Percentiles rank a stretch among this genome's conserved stretches.
These are phyloP conservation scores for Carettochelys insculpta DNA, from an alignment of 2,113 vertebrate genomes.

Conservation along the genomic window DNA sequence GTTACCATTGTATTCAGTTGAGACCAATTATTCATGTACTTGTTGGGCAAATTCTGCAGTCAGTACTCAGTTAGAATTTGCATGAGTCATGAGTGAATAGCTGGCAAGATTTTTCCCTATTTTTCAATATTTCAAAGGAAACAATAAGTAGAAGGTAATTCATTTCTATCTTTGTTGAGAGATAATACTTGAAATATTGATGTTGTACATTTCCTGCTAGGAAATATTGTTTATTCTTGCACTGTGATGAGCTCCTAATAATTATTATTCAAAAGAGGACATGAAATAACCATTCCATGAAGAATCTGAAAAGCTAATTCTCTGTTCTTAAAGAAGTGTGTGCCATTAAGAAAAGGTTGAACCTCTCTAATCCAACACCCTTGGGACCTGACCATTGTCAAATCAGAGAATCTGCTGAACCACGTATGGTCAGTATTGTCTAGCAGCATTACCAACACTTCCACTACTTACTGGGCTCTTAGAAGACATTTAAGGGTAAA, in stretches of 20 bases:
- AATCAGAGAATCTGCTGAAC: no score
- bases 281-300: not conserved
- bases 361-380: no score
- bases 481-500: no score
- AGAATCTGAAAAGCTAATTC: not conserved
- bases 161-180: not conserved
- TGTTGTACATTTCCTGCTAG: not conserved
- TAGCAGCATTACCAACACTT: no score
- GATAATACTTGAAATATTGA: not conserved
- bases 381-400: no score
- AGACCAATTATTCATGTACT: not conserved
- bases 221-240: not conserved
- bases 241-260: not conserved
- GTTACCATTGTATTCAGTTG: not conserved
- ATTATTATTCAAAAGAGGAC: not conserved
- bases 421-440: no score
- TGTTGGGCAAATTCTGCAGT: not conserved
- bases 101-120: not conserved
- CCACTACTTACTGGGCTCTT: no score
- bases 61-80: not conserved
- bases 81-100: not conserved
- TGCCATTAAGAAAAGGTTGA: not conserved
- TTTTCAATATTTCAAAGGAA: not conserved
- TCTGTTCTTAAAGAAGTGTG: not conserved
- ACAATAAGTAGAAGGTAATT: rapidly evolving